These are phyloP conservation scores for Lonchura striata DNA, from an alignment of 2,113 vertebrate genomes.

Conservation along the genomic window DNA sequence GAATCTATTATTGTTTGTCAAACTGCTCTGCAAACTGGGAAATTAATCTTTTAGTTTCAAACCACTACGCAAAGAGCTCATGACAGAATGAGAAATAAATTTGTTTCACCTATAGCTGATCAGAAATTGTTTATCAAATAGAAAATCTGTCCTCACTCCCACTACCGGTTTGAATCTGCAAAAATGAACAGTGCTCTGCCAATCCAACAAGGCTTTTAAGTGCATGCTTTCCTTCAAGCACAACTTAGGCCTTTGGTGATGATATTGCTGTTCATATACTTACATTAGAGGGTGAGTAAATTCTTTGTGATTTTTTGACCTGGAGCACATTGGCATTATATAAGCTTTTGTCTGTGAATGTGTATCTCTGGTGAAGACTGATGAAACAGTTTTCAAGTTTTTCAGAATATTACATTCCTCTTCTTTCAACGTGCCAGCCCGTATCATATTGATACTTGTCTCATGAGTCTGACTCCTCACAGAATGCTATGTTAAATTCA, in stretches of 20 bases:
- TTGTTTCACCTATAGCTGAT: not conserved
- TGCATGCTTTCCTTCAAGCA: not conserved
- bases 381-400: not conserved
- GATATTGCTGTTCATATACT: not conserved
- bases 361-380: not conserved
- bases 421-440: not conserved
- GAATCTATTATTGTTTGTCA: not conserved
- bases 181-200: not conserved
- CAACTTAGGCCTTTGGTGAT: not conserved
- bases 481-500: slow-evolving; percentile 36
- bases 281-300: not conserved
- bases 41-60: not conserved
- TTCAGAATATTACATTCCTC: not conserved
- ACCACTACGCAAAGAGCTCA: not conserved
- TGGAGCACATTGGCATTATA: not conserved
- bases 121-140: not conserved
- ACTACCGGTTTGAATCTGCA: not conserved
- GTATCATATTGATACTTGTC: not conserved
- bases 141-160: not conserved
- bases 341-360: not conserved
- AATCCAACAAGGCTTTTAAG: not conserved
- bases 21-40: not conserved
- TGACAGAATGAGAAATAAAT: not conserved
- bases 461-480: slow-evolving; percentile 11
- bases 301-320: not conserved